Base-by-base conservation (phyloP, 2,888 invertebrate genomes). In the Stenurella melanura region DNA sequence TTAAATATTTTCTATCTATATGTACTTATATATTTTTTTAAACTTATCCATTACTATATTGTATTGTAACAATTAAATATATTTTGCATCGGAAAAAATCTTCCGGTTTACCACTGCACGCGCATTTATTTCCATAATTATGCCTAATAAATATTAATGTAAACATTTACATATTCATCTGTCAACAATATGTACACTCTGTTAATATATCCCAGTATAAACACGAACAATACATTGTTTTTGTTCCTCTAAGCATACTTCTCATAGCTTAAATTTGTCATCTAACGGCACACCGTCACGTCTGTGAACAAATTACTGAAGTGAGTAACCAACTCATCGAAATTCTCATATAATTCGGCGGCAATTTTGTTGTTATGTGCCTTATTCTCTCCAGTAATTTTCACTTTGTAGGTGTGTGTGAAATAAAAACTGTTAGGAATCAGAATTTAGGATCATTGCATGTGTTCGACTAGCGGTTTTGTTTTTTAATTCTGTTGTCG, bases 221-320 rank as follows among this genome's bases (percentile, higher is more conserved):
- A 50, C 50, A 50, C 50, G 38, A 64, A 64, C 64, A 64, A 64
- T 64, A 15, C 18, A 19, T 64, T 17, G 64, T 63, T 63, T 63
- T 63, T 63, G 34, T 64, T 10, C 12, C 34, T 38, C 11, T 38
- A 19, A 42, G 64, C 64, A 64, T 64, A 42, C 64, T 64, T 64
- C 64, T 64, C 64, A 64, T 64, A 64, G 38, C 42, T 64, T 9
- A 30, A 38, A 64, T 64, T 42, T 38, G 34, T 42, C 64, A n/a
- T 18, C 42, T 64, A 64, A 57, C 68, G 68, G 68, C 15, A 68
- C 9, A 12, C 12, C 30, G 26, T 68, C 21, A 57, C 34, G 30
- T 57, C n/a, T 17, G 67, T 21, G 54, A n/a, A 54, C 19, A 50
- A 57, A 70, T 70, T 70, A 70, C 70, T 26, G 30, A 70, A 70